These are phyloP conservation scores for Microplitis demolitor DNA, from an alignment of 1,140 invertebrate species.

Conservation along the genomic window DNA sequence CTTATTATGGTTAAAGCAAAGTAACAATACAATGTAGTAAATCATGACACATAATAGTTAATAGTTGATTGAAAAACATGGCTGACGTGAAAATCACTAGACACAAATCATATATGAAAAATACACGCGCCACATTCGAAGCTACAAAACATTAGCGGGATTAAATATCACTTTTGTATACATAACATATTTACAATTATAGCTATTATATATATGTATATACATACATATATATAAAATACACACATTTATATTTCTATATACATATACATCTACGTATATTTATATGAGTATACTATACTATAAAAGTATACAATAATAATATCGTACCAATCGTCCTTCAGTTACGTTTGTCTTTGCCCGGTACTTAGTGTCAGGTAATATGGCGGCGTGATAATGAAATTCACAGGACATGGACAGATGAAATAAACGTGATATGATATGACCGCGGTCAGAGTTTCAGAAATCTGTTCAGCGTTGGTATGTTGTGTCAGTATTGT, in stretches of 20 bases:
- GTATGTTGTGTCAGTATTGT: background rate
- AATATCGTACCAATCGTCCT: background rate
- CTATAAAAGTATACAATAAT: background rate
- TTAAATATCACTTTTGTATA: background rate
- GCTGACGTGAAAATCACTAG: background rate
- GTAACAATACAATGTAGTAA: background rate
- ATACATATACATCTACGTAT: too few species aligned
- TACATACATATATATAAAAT: too few species aligned
- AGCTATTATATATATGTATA: too few species aligned
- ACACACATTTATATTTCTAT: too few species aligned
- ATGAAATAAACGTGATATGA: background rate
- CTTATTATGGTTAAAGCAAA: background rate
- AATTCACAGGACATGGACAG: background rate
- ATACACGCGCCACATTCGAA: background rate
- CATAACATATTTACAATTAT: too few species aligned
- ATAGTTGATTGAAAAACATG: conserved; percentile 1
- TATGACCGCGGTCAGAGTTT: background rate
- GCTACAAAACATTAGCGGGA: background rate
- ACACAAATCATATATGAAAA: background rate
- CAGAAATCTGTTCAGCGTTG: conserved; percentile 3
- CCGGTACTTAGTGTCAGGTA: background rate
- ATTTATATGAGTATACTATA: background rate
- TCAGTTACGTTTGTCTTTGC: background rate
- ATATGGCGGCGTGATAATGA: background rate
- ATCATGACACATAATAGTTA: background rate